Percentiles rank a stretch among this genome's conserved stretches.
phyloP scores from a whole-genome alignment of 2,113 vertebrate genomes.

The Nyctibius bracteatus region DNA sequence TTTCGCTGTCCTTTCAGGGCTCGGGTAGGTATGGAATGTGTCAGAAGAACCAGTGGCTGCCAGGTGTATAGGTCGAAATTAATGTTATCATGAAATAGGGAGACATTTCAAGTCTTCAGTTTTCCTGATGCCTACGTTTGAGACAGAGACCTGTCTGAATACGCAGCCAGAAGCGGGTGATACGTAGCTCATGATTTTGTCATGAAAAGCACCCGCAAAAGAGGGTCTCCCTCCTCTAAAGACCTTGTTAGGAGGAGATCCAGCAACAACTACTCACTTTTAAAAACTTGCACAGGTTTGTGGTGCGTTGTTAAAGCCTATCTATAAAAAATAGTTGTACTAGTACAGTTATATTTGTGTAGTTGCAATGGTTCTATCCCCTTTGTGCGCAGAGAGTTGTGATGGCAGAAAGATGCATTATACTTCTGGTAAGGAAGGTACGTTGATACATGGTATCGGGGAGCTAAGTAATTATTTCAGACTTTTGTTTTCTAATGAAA shows the following conservation, averaged over 20 bases:
- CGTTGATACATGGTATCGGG: fast-evolving
- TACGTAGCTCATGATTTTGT: background rate
- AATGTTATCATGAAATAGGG: background rate
- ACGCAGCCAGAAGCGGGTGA: background rate
- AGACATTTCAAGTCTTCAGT: background rate
- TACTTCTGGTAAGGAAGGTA: background rate
- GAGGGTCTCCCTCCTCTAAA: background rate
- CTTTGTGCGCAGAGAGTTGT: background rate
- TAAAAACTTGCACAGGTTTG: background rate
- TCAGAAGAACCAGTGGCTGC: background rate
- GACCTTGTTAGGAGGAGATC: background rate
- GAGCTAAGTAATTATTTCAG: background rate
- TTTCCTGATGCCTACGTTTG: background rate
- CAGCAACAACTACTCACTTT: background rate
- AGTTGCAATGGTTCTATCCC: background rate
- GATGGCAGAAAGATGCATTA: background rate
- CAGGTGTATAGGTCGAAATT: background rate
- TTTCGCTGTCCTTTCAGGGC: background rate
- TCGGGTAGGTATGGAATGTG: background rate
- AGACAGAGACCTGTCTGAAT: background rate
- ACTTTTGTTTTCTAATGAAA: background rate
- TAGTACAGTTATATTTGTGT: background rate
- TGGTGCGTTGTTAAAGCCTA: background rate
- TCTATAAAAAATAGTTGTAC: background rate
- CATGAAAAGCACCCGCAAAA: background rate